Conservation (phyloP, 2,888 invertebrate genomes). For the Drosophila pseudotakahashii region DNA sequence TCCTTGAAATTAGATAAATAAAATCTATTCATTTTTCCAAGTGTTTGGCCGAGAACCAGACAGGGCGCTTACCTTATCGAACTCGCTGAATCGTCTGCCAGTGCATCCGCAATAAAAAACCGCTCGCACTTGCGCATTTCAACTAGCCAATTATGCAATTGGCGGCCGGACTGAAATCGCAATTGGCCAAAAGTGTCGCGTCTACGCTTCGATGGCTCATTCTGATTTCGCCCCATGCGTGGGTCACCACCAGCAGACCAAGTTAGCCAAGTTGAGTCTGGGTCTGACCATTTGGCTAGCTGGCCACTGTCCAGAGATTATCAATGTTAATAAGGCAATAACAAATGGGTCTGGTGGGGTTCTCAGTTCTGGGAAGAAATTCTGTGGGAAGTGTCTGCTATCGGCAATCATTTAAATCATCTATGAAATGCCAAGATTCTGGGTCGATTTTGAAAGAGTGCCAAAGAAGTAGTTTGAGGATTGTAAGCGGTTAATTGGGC, state of each 20-base stretch:
- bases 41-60: constrained; percentile 33
- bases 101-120: constrained; percentile 77
- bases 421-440: constrained; percentile 57
- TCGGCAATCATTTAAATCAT: constrained; percentile 67
- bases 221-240: constrained; percentile 52
- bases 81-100: constrained; percentile 68
- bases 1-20: no score
- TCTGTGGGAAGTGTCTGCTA: constrained; percentile 40
- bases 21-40: neutral
- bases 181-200: constrained; percentile 67
- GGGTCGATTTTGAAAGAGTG: constrained; percentile 5
- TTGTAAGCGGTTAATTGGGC: neutral
- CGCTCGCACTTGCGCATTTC: constrained; percentile 66
- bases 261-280: constrained; percentile 32
- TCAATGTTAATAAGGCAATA: constrained; percentile 76
- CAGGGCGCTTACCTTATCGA: constrained; percentile 65
- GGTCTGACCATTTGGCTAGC: constrained; percentile 45
- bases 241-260: constrained; percentile 61
- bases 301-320: constrained; percentile 77
- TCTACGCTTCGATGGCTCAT: constrained; percentile 52
- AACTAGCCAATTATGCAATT: constrained; percentile 59
- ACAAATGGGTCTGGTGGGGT: constrained; percentile 41
- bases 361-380: constrained; percentile 32
- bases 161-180: constrained; percentile 41
- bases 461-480: constrained; percentile 15